Conservation (phyloP, 1,140 invertebrate genomes). For the Pomacea maculata region DNA sequence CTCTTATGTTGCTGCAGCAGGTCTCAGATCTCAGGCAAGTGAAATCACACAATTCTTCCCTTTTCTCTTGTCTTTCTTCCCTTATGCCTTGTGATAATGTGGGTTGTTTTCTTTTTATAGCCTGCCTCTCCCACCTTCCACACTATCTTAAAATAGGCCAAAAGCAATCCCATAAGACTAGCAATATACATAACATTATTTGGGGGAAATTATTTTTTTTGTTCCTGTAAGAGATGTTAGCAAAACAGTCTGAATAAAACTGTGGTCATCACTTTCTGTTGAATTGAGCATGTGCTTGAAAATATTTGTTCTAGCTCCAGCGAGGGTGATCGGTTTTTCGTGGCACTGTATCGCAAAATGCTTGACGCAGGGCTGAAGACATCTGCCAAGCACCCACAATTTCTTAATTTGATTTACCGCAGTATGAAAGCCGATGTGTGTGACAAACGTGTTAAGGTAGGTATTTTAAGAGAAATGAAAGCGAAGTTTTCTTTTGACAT, state of each 20-base stretch:
- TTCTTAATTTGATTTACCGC: slow-evolving; percentile 89
- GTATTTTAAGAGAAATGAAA: neutral
- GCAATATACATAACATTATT: neutral
- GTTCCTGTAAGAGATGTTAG: neutral
- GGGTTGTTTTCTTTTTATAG: neutral
- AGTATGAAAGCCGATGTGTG: slow-evolving; percentile 83
- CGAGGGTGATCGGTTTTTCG: slow-evolving; percentile 81
- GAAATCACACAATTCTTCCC: neutral
- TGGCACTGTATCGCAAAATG: slow-evolving; percentile 88
- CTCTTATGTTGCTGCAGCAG: slow-evolving; percentile 86
- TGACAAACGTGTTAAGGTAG: slow-evolving; percentile 72
- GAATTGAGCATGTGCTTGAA: neutral
- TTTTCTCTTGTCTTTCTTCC: neutral
- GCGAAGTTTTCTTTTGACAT: no score
- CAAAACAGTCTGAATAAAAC: neutral
- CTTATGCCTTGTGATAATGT: neutral
- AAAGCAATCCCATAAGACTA: neutral
- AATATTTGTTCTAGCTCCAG: slow-evolving; percentile 53
- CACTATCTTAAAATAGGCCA: neutral
- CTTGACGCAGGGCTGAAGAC: slow-evolving; percentile 78
- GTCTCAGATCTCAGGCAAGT: slow-evolving; percentile 73
- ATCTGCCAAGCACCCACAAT: slow-evolving; percentile 80
- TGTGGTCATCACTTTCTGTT: neutral
- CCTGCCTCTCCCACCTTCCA: neutral
- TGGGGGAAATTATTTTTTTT: neutral